These are phyloP conservation scores for Myotis yumanensis DNA, from an alignment of 2,113 vertebrate species.

Conservation along the genomic window DNA sequence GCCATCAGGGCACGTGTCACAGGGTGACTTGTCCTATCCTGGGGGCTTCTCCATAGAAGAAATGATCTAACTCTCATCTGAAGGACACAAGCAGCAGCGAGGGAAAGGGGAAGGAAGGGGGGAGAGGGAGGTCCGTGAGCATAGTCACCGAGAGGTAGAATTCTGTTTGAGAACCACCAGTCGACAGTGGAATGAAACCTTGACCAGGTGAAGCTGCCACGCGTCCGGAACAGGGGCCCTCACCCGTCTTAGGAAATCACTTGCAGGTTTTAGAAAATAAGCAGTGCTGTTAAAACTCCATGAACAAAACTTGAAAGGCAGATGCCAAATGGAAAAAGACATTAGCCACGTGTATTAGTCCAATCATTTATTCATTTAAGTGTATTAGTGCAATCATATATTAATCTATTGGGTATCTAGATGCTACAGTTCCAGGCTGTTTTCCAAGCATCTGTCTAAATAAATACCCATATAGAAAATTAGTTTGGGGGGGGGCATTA, in stretches of 20 bases:
- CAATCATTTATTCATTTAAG: neutral
- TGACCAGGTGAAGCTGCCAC: rapidly evolving
- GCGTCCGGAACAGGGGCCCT: neutral
- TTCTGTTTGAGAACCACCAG: neutral
- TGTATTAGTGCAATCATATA: too few relatives aligned
- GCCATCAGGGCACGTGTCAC: rapidly evolving
- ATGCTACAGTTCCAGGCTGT: neutral
- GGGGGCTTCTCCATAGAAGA: neutral
- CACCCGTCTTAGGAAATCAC: neutral
- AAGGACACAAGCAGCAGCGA: rapidly evolving
- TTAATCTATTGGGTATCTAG: too few relatives aligned
- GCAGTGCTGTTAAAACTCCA: neutral
- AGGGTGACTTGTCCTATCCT: too few relatives aligned
- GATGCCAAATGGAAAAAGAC: too few relatives aligned
- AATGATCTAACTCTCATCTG: neutral
- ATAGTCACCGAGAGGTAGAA: rapidly evolving
- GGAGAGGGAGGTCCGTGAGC: neutral
- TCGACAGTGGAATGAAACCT: too few relatives aligned
- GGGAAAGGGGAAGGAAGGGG: neutral
- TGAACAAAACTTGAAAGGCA: neutral
- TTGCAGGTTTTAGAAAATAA: neutral
- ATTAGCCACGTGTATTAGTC: neutral
- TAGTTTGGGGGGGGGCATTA: rapidly evolving
- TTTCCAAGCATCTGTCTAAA: neutral
- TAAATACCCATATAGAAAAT: neutral